Conservation (phyloP, 2,888 invertebrate genomes). For the Merodon equestris region DNA sequence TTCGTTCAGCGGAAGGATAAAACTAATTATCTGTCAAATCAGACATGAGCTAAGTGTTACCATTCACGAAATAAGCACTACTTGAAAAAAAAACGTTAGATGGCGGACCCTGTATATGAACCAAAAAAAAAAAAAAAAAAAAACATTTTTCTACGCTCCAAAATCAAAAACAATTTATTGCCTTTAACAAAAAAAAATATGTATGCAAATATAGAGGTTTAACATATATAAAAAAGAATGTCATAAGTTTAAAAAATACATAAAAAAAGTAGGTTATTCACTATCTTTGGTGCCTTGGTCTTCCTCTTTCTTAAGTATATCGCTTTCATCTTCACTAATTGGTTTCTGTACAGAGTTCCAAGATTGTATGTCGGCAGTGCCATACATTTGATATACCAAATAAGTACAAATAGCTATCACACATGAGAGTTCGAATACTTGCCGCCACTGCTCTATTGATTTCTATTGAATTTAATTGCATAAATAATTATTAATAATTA, state of each 20-base stretch:
- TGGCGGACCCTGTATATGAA: too few species aligned
- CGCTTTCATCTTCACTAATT: conserved; percentile 70
- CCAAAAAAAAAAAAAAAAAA: too few species aligned
- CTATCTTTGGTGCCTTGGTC: conserved; percentile 53
- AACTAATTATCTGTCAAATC: too few species aligned
- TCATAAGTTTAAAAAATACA: conserved; percentile 16
- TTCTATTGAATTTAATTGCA: conserved; percentile 69
- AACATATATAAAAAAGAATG: background rate
- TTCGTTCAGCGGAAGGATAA: too few species aligned
- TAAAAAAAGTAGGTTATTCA: conserved; percentile 47
- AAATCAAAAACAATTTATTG: too few species aligned
- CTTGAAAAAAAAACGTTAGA: too few species aligned
- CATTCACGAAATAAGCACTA: too few species aligned
- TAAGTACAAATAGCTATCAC: conserved; percentile 83
- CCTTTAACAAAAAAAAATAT: too few species aligned
- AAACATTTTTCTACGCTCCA: too few species aligned
- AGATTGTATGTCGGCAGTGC: conserved; percentile 82
- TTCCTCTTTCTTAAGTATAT: conserved; percentile 70
- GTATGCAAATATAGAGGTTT: too few species aligned
- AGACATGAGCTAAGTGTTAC: too few species aligned
- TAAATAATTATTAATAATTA: too few species aligned
- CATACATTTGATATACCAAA: conserved; percentile 83
- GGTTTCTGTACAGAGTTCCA: conserved; percentile 74
- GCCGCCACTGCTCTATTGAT: conserved; percentile 82
- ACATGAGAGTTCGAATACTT: conserved; percentile 83